Evolutionary conservation across 2,797 vertebrate species (phyloP), one percentile per base, ranked within the genome.

Genomic region (Myotis findleyi): DNA sequence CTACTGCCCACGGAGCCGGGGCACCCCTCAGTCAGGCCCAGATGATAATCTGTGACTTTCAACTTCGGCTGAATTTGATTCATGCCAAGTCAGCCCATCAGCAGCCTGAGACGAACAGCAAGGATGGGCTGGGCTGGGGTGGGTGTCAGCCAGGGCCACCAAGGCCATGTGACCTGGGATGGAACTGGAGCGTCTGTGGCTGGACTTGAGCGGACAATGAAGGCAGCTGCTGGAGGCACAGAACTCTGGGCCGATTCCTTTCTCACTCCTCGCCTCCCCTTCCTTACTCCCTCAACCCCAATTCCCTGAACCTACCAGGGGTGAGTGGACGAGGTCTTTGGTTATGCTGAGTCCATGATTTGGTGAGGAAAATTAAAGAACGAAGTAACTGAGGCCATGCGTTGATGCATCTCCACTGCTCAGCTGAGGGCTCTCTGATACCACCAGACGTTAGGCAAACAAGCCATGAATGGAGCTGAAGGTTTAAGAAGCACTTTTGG

Each of bases 241-340:
- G 85, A 86, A 90, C 82, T 59, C 72, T 85, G 25, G 3, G 55
- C 69, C 81, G 85, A 55, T 84, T 68, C 89, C 72, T 80, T 69
- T 55, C 87, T 75, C 41, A 12, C n/a, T 23, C 72, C 71, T 41
- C 79, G 82, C 62, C 64, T 49, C 82, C 44, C 87, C 72, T 92
- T 53, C 76, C 57, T 64, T 30, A 55, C 59, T 93, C 94, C 23
- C 7, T 16, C 20, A 7, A 68, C 68, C 41, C 55, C 77, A 38
- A 49, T 47, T 94, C 91, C 73, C 81, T 84, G 73, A 38, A 88
- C 51, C 2, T 6, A 20, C 20, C 71, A 36, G 89, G 91, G 83
- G 95, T 83, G 89, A 72, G 79, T 68, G 55, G 84, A 75, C 11
- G 82, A 97, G 93, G 97, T 98, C 98, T 98, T 98, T 98, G 98